Percentiles rank a stretch among this genome's conserved stretches.
Evolutionary conservation across 2,113 vertebrate genomes (phyloP).

Genomic region (Halcyon malimbica): DNA sequence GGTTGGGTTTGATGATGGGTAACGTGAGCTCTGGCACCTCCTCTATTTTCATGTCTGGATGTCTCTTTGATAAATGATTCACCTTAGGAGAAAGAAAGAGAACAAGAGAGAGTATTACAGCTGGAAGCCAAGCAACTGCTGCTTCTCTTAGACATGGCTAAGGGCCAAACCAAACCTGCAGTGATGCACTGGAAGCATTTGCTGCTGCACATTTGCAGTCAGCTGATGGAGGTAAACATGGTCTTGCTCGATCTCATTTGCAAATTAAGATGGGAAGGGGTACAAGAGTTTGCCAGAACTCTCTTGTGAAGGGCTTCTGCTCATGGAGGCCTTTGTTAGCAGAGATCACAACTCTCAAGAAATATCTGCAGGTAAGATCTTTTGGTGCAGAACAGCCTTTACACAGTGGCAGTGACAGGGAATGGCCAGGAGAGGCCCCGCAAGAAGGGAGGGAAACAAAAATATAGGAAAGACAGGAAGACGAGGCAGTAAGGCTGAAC

Average conservation of each 20-base stretch:
- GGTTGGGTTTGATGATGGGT: constrained; percentile 98
- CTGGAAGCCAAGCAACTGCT: neutral
- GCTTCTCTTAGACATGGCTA: neutral
- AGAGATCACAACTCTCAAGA: neutral
- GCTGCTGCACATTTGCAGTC: neutral
- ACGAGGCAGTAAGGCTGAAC: neutral
- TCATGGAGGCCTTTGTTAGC: neutral
- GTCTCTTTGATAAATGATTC: constrained; percentile 97
- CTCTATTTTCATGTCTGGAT: constrained; percentile 97
- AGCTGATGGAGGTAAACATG: neutral
- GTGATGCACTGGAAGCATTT: neutral
- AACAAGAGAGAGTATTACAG: neutral
- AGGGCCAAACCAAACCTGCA: neutral
- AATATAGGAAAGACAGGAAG: neutral
- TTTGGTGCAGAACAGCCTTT: neutral
- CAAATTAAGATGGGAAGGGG: neutral
- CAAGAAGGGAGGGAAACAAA: neutral
- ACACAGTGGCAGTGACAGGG: neutral
- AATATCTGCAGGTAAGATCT: neutral
- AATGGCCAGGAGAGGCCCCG: neutral
- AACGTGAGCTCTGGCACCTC: constrained; percentile 96
- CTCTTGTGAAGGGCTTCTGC: neutral
- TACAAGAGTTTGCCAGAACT: neutral
- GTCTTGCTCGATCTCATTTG: neutral
- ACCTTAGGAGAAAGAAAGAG: constrained; percentile 78